These are phyloP conservation scores for Neoaliturus tenellus DNA, from an alignment of 2,888 invertebrate species.

Conservation along the genomic window DNA sequence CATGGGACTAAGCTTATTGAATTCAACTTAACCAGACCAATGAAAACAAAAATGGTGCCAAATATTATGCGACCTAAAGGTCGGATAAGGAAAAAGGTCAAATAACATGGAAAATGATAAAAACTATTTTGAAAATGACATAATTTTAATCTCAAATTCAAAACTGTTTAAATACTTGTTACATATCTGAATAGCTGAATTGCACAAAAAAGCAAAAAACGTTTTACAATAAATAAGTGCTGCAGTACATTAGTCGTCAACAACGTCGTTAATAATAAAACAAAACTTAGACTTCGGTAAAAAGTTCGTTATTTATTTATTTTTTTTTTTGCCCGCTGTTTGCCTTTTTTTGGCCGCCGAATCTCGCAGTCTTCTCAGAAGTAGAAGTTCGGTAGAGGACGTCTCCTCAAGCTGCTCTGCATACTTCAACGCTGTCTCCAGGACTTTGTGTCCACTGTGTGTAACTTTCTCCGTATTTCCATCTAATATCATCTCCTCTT, in stretches of 20 bases:
- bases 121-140: not conserved
- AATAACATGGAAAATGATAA: slow-evolving; percentile 22
- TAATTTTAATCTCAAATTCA: slow-evolving; percentile 2
- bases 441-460: slow-evolving; percentile 36
- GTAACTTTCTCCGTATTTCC: slow-evolving; percentile 59
- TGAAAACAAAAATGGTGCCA: too few species aligned
- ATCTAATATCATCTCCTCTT: too few species aligned
- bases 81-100: slow-evolving; percentile 6
- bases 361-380: too few species aligned
- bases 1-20: too few species aligned
- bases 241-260: too few species aligned
- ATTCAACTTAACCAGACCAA: too few species aligned
- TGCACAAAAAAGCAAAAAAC: too few species aligned
- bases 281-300: too few species aligned
- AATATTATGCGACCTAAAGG: too few species aligned
- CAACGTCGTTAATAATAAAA: not conserved
- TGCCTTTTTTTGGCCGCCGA: slow-evolving; percentile 24
- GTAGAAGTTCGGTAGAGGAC: too few species aligned
- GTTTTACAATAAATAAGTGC: too few species aligned
- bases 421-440: slow-evolving; percentile 37
- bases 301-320: not conserved
- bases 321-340: slow-evolving; percentile 36
- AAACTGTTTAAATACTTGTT: not conserved
- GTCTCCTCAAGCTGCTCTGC: slow-evolving; percentile 43
- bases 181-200: not conserved